Evolutionary conservation across 2,113 vertebrate genomes (phyloP).

Genomic region (Apistogramma diplotaenia): DNA sequence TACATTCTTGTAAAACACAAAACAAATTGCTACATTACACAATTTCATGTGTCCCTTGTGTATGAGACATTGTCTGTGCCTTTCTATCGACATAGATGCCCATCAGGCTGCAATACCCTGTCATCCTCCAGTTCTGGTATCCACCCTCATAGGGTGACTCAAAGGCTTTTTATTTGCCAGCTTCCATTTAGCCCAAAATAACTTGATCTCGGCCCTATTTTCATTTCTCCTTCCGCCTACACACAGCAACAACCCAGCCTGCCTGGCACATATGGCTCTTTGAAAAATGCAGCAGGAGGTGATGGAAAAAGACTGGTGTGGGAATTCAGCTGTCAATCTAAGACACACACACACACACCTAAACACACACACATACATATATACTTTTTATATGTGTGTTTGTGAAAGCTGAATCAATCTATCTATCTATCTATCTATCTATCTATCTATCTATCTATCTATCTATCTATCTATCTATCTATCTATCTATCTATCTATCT

Average conservation of each 20-base stretch:
- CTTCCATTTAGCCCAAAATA: constrained; percentile 68
- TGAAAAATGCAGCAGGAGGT: constrained; percentile 44
- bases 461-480: too few relatives aligned
- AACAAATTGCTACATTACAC: neutral
- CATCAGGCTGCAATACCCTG: constrained; percentile 12
- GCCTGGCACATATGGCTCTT: constrained; percentile 50
- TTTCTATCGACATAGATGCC: neutral
- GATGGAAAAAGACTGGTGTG: constrained; percentile 6
- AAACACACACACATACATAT: neutral
- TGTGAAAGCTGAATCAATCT: too few relatives aligned
- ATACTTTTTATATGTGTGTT: too few relatives aligned
- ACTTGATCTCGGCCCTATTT: constrained; percentile 71
- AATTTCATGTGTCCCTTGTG: neutral
- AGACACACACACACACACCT: neutral
- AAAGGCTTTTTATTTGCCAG: constrained; percentile 65
- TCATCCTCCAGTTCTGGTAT: constrained; percentile 44
- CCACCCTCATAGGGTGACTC: constrained; percentile 62
- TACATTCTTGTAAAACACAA: neutral
- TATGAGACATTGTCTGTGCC: neutral
- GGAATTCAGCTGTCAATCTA: constrained; percentile 41
- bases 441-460: neutral
- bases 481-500: too few relatives aligned
- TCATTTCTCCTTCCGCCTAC: constrained; percentile 68
- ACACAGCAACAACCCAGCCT: constrained; percentile 56
- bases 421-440: too few relatives aligned